Conservation (phyloP, 2,797 vertebrate species). For the Pristis pectinata region DNA sequence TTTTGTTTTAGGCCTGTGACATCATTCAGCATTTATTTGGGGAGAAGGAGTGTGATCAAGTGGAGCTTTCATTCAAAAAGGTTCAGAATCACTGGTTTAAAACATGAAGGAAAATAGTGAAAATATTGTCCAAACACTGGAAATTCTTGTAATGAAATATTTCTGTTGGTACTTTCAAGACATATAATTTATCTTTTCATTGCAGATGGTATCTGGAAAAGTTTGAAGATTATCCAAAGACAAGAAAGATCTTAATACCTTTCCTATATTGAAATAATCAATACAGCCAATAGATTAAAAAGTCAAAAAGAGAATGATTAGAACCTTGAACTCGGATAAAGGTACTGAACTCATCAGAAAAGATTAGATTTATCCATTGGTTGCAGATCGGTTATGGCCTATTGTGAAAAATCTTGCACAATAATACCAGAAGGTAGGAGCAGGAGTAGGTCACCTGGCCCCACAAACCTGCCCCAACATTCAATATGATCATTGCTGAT, state of each 20-base stretch:
- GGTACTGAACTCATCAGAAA: neutral
- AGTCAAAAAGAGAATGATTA: neutral
- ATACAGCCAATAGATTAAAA: neutral
- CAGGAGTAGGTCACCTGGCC: no score
- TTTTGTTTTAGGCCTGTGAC: no score
- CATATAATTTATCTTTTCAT: slow-evolving; percentile 42
- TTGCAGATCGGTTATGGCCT: no score
- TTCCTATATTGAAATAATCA: slow-evolving; percentile 66
- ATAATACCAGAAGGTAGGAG: no score
- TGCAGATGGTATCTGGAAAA: slow-evolving; percentile 86
- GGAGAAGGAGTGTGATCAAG: no score
- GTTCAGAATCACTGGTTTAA: no score
- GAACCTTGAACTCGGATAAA: neutral
- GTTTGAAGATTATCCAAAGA: slow-evolving; percentile 87
- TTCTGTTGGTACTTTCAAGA: neutral
- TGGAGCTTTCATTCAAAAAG: no score
- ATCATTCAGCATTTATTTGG: no score
- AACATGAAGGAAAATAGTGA: no score
- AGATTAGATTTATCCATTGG: neutral
- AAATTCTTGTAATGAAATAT: neutral
- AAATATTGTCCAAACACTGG: neutral
- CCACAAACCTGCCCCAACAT: no score
- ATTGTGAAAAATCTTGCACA: no score
- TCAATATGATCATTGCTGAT: no score
- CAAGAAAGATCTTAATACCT: slow-evolving; percentile 79